These are phyloP conservation scores for Bradysia coprophila DNA, from an alignment of 1,140 invertebrate species.

Conservation along the genomic window DNA sequence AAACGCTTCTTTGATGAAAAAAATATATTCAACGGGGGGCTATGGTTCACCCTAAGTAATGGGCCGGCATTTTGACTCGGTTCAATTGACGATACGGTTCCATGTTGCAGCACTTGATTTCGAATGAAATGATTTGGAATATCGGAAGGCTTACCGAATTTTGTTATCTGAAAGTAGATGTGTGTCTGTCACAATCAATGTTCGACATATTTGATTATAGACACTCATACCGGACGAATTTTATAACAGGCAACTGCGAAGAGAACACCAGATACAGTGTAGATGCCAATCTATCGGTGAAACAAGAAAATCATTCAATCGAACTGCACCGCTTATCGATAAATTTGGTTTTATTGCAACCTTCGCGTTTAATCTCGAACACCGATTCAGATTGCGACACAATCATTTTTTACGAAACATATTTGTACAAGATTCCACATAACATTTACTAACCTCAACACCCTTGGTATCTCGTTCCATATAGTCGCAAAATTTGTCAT, in stretches of 20 bases:
- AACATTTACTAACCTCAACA: no score
- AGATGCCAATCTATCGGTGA: background rate
- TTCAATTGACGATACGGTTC: background rate
- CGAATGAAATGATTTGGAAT: background rate
- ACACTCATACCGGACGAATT: background rate
- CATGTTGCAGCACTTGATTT: background rate
- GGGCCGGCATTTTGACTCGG: background rate
- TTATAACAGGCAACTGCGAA: background rate
- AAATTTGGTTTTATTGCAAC: no score
- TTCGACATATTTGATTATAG: background rate
- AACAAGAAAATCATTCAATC: no score
- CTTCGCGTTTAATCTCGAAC: no score
- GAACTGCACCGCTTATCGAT: no score
- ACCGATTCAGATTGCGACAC: no score
- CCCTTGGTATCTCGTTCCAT: no score
- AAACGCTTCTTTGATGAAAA: background rate
- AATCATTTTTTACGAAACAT: no score
- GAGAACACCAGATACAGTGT: background rate
- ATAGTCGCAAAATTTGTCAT: no score
- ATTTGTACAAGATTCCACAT: no score
- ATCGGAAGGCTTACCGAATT: background rate
- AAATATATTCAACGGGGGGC: background rate
- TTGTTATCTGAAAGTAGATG: background rate
- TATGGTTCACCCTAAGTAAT: background rate
- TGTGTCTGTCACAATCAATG: background rate